phyloP scores from a whole-genome alignment of 2,113 vertebrate species.

The Prunella himalayana region DNA sequence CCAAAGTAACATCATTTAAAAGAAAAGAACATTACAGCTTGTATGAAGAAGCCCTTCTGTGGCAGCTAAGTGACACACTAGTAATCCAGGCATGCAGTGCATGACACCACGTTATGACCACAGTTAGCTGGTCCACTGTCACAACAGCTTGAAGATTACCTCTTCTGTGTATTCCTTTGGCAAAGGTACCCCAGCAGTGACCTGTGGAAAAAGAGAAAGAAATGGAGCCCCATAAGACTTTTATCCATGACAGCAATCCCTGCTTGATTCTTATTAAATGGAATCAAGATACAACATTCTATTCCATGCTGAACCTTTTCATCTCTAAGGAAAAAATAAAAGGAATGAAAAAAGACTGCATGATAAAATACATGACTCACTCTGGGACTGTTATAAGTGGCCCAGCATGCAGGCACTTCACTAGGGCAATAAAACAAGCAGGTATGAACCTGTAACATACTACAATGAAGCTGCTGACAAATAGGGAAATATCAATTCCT shows the following conservation, averaged over 20 bases:
- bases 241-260: neutral
- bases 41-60: neutral
- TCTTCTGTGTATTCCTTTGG: constrained; percentile 91
- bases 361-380: neutral
- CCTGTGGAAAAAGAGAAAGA: constrained; percentile 68
- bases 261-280: neutral
- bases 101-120: neutral
- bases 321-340: neutral
- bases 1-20: neutral
- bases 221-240: neutral
- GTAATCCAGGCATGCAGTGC: neutral
- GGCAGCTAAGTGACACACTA: neutral
- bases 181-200: constrained; percentile 90
- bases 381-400: neutral
- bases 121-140: neutral
- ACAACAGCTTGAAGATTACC: constrained; percentile 71
- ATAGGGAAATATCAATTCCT: neutral
- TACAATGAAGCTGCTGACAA: neutral
- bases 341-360: neutral
- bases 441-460: neutral
- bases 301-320: neutral
- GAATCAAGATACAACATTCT: neutral
- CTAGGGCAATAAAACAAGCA: neutral
- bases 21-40: neutral
- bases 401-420: neutral